These are phyloP conservation scores for Oplegnathus fasciatus DNA, from an alignment of 2,113 vertebrate genomes.

Conservation along the genomic window DNA sequence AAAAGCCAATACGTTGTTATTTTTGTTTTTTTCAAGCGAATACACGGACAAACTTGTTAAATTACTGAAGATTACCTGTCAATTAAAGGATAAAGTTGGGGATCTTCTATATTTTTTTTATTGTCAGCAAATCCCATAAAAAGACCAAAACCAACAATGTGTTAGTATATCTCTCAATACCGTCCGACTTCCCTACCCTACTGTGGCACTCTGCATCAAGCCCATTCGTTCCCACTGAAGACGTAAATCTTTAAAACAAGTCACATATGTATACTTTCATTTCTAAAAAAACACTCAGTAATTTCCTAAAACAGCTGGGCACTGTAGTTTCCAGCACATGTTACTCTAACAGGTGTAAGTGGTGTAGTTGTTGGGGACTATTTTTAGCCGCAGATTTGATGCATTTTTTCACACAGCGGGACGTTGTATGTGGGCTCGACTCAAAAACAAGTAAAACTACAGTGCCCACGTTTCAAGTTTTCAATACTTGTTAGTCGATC, in stretches of 20 bases:
- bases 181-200: no score
- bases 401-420: not conserved
- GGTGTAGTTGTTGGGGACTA: not conserved
- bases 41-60: not conserved
- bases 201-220: not conserved
- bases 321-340: not conserved
- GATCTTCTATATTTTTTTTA: not conserved
- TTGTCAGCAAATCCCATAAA: not conserved
- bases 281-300: no score
- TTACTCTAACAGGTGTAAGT: not conserved
- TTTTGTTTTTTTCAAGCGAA: not conserved
- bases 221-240: not conserved
- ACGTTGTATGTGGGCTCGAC: not conserved
- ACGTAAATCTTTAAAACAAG: not conserved
- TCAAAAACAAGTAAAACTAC: not conserved
- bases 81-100: not conserved
- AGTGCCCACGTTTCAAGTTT: not conserved
- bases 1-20: not conserved
- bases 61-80: not conserved
- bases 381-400: not conserved
- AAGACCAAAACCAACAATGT: not conserved
- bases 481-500: not conserved
- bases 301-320: no score
- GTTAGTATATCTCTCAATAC: not conserved
- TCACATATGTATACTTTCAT: no score